These are phyloP conservation scores for Tortricodes alternella DNA, from an alignment of 2,888 invertebrate species.

Conservation along the genomic window DNA sequence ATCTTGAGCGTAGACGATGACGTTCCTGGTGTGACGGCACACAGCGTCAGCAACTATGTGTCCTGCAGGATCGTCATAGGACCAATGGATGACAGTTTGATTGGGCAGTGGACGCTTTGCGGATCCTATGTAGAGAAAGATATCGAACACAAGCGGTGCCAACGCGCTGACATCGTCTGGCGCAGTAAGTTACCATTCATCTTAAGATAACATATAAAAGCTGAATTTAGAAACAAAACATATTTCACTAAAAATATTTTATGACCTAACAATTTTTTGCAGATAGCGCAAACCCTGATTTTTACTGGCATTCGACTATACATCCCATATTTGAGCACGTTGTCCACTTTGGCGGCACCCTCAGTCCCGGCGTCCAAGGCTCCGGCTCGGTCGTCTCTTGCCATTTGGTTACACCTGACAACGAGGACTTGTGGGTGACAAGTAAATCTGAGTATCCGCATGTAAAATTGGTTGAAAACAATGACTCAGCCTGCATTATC, in stretches of 20 bases:
- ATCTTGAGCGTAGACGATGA: not conserved
- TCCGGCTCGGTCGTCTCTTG: slow-evolving; percentile 11
- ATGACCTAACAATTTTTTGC: too few relatives aligned
- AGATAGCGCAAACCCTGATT: slow-evolving; percentile 15
- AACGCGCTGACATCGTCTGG: slow-evolving; percentile 23
- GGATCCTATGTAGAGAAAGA: slow-evolving; percentile 25
- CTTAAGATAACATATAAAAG: too few relatives aligned
- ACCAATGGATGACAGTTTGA: slow-evolving; percentile 20
- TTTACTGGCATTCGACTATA: slow-evolving; percentile 11
- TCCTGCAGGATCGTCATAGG: slow-evolving; percentile 31
- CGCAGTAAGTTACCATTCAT: slow-evolving; percentile 20
- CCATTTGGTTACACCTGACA: slow-evolving; percentile 30
- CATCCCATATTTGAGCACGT: slow-evolving; percentile 19
- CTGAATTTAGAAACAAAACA: too few relatives aligned
- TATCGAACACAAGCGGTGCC: slow-evolving; percentile 23
- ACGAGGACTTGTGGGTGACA: slow-evolving; percentile 26
- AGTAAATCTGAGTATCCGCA: slow-evolving; percentile 20
- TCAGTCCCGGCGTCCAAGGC: slow-evolving; percentile 19
- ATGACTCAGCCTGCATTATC: slow-evolving; percentile 18
- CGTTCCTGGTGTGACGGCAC: slow-evolving; percentile 17
- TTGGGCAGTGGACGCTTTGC: slow-evolving; percentile 31
- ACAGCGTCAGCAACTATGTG: slow-evolving; percentile 23
- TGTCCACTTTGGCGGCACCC: slow-evolving; percentile 23
- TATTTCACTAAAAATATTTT: too few relatives aligned
- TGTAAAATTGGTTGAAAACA: slow-evolving; percentile 6